Base-by-base conservation (phyloP, 2,888 invertebrate species). In the Encarsia formosa region DNA sequence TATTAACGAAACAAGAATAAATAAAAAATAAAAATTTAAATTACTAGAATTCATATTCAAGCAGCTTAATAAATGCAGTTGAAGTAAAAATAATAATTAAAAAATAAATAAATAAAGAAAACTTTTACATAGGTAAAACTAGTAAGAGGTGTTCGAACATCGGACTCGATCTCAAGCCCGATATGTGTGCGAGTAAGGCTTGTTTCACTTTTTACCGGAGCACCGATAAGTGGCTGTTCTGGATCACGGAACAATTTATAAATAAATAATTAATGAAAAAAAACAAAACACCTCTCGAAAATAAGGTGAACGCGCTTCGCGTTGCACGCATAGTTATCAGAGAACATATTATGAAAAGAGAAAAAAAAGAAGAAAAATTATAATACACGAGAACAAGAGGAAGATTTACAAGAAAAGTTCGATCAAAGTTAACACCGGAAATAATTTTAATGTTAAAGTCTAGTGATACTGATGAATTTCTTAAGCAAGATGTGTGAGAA, bases 381-480 rank as follows among this genome's bases (percentile, higher is more conserved):
- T 26, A 2, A 18, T 9, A 18, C 13, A 40, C 22, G 29, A 23
- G 44, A 46, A 24, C 40, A 49, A 45, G 38, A 20, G 23, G 23
- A 35, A 31, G 19, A 40, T 16, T 16, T 19, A 45, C 43, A 43
- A 19, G 22, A 49, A 38, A 46, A n/a, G n/a, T n/a, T n/a, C n/a
- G n/a, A n/a, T n/a, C n/a, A n/a, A n/a, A n/a, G n/a, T n/a, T n/a
- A 48, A 31, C 40, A 42, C 37, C 32, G 26, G 44, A 49, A 32
- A 49, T 31, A 31, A 56, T 55, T 47, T 26, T 42, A 57, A 61
- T 54, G 53, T 62, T 61, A 61, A 61, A 59, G 62, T 64, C 61
- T 66, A 67, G 65, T 66, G 65, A 65, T 65, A 65, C 59, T 61
- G 54, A 62, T 49, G 55, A 63, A 54, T 58, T 60, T 59, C 56